phyloP scores from a whole-genome alignment of 2,797 vertebrate genomes.

The Cetoscarus ocellatus region DNA sequence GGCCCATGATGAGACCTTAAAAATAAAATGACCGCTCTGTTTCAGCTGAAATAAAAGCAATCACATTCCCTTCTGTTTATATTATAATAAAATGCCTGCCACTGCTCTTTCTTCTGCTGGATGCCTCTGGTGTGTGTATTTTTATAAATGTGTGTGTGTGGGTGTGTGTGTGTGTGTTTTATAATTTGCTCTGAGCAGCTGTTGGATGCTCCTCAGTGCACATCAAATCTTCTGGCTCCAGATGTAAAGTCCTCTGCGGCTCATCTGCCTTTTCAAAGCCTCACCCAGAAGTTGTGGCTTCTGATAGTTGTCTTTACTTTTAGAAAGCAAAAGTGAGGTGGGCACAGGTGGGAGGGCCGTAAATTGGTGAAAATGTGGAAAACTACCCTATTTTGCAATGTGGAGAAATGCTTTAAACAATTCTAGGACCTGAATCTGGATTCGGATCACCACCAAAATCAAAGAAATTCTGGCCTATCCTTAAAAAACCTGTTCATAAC shows the following conservation, averaged over 20 bases:
- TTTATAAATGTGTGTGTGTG: slow-evolving; percentile 18
- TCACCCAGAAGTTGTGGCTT: slow-evolving; percentile 65
- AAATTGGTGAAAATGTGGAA: slow-evolving; percentile 2
- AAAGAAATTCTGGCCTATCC: too few relatives aligned
- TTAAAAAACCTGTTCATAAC: too few relatives aligned
- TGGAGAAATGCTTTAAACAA: too few relatives aligned
- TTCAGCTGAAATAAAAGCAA: slow-evolving; percentile 67
- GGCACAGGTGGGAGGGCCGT: slow-evolving; percentile 54
- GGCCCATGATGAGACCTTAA: slow-evolving; percentile 53
- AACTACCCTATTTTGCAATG: too few relatives aligned
- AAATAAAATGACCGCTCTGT: slow-evolving; percentile 68
- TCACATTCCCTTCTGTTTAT: slow-evolving; percentile 70
- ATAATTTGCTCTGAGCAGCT: slow-evolving; percentile 71
- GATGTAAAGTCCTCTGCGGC: slow-evolving; percentile 66
- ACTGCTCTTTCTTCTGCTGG: slow-evolving; percentile 69
- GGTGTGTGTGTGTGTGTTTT: slow-evolving; percentile 48
- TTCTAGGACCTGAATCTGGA: too few relatives aligned
- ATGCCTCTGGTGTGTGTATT: slow-evolving; percentile 45
- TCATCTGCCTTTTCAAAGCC: slow-evolving; percentile 68
- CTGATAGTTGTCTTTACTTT: slow-evolving; percentile 74
- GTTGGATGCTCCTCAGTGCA: slow-evolving; percentile 68
- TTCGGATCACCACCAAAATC: too few relatives aligned
- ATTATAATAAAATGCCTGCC: slow-evolving; percentile 75
- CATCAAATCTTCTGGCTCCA: slow-evolving; percentile 71
- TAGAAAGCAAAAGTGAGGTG: slow-evolving; percentile 55